These are phyloP conservation scores for Polylopha cassiicola DNA, from an alignment of 2,888 invertebrate species.

Conservation along the genomic window DNA sequence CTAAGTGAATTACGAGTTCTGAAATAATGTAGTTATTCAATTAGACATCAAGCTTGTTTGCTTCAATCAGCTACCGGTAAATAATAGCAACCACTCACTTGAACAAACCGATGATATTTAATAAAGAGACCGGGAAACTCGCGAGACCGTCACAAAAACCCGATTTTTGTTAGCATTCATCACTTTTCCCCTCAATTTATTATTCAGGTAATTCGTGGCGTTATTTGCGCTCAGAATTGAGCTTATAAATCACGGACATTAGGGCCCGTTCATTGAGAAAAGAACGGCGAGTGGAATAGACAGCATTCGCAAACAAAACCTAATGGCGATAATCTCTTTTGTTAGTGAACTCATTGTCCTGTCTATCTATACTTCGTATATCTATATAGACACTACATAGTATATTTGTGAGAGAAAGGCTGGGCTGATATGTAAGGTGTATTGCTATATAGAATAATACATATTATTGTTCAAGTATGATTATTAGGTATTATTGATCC, in stretches of 20 bases:
- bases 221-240: slow-evolving; percentile 40
- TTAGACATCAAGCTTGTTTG: too few species aligned
- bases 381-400: too few species aligned
- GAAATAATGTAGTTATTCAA: too few species aligned
- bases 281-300: slow-evolving; percentile 16
- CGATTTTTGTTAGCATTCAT: slow-evolving; percentile 28
- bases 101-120: slow-evolving; percentile 6
- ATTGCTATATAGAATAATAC: too few species aligned
- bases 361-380: too few species aligned
- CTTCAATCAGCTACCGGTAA: neutral
- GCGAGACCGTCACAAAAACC: slow-evolving; percentile 25
- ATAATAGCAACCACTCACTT: slow-evolving; percentile 2
- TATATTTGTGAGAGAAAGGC: too few species aligned
- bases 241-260: slow-evolving; percentile 45
- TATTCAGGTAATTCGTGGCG: slow-evolving; percentile 44
- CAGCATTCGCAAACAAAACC: slow-evolving; percentile 22
- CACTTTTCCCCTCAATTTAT: slow-evolving; percentile 37
- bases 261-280: slow-evolving; percentile 25
- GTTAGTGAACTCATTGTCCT: slow-evolving; percentile 10
- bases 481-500: too few species aligned
- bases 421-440: too few species aligned
- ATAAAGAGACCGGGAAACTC: slow-evolving; percentile 3
- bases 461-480: too few species aligned
- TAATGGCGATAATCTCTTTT: slow-evolving; percentile 20
- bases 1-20: too few species aligned